Conservation (phyloP, 2,888 invertebrate species). For the Calameuta pallipes region DNA sequence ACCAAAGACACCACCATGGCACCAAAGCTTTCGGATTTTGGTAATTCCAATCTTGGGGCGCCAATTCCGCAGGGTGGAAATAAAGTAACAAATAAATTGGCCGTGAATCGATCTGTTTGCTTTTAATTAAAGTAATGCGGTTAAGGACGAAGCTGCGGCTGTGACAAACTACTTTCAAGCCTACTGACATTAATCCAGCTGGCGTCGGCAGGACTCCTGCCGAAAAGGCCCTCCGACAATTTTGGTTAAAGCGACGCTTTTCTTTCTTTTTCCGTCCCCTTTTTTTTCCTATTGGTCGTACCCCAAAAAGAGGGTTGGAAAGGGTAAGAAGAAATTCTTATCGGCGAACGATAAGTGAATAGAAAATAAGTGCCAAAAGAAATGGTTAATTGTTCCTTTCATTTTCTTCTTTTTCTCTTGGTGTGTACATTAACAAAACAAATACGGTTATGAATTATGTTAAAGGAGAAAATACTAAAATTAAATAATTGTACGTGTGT, state of each 20-base stretch:
- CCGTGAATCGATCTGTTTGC: constrained; percentile 14
- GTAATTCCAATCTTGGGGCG: neutral
- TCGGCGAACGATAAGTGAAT: neutral
- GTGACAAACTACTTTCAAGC: constrained; percentile 9
- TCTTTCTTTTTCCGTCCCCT: neutral
- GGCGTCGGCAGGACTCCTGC: neutral
- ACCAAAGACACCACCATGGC: neutral
- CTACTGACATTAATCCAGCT: neutral
- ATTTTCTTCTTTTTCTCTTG: neutral
- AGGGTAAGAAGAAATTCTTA: neutral
- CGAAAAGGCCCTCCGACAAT: neutral
- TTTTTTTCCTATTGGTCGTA: neutral
- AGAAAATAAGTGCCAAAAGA: neutral
- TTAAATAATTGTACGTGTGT: neutral
- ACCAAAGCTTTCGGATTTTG: neutral
- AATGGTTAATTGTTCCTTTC: neutral
- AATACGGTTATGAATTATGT: neutral
- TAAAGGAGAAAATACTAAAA: neutral
- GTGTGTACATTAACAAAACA: neutral
- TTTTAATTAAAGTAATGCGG: constrained; percentile 21
- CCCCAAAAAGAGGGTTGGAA: neutral
- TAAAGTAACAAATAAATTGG: constrained; percentile 8
- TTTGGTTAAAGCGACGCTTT: neutral
- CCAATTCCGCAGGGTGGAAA: neutral
- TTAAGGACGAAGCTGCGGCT: constrained; percentile 9